Percentiles rank a stretch among this genome's conserved stretches.
phyloP scores from a whole-genome alignment of 2,113 vertebrate species.

The Oncorhynchus kisutch region DNA sequence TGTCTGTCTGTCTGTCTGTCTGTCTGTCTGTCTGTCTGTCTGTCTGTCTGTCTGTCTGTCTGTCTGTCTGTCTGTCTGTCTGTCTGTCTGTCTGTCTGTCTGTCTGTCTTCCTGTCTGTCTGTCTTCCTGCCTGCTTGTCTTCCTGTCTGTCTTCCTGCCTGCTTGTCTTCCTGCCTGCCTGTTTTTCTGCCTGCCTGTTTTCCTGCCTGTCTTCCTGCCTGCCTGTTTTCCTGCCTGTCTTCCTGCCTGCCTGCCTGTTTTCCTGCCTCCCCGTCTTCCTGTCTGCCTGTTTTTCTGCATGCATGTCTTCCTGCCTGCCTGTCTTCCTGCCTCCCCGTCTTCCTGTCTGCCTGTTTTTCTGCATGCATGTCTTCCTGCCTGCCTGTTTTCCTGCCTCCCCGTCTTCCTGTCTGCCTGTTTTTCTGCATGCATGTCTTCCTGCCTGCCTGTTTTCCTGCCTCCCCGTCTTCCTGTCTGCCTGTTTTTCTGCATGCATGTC shows the following conservation, averaged over 20 bases:
- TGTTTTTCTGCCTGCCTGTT: conserved; percentile 4
- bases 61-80: no score
- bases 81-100: not conserved
- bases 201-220: no score
- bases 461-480: conserved; percentile 6
- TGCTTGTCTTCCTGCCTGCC: conserved; percentile 5
- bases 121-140: conserved; percentile 13
- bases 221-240: no score
- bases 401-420: not conserved
- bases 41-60: not conserved
- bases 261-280: no score
- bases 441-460: conserved; percentile 16
- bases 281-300: no score
- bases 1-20: not conserved
- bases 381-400: conserved; percentile 3
- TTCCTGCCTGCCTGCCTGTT: no score
- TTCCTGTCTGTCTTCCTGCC: not conserved
- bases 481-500: conserved; percentile 7
- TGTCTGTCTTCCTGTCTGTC: conserved; percentile 13
- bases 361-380: no score
- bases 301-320: no score
- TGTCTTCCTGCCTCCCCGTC: no score
- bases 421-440: not conserved
- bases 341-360: no score
- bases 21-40: not conserved